Evolutionary conservation across 2,888 invertebrate genomes (phyloP).

Genomic region (Pristionchus fissidentatus): DNA sequence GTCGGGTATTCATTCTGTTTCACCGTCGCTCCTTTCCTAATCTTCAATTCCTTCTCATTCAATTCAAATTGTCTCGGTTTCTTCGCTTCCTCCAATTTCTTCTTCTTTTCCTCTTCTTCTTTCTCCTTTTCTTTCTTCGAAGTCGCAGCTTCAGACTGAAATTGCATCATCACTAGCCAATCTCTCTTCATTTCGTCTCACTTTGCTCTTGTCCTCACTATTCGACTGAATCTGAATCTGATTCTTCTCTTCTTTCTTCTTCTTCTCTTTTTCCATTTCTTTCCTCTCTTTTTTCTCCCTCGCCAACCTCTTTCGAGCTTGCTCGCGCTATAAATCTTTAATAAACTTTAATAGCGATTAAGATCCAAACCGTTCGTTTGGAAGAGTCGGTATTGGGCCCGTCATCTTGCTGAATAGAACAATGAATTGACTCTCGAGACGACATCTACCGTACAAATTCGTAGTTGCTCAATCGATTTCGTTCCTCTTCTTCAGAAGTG

Average conservation of each 20-base stretch:
- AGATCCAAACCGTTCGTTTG: background rate
- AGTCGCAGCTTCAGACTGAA: background rate
- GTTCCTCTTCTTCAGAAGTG: background rate
- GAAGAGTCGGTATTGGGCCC: background rate
- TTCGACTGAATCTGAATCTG: background rate
- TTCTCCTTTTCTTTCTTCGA: conserved; percentile 1
- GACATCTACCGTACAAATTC: too few relatives aligned
- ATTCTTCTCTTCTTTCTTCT: background rate
- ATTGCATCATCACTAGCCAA: background rate
- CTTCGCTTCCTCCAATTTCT: background rate
- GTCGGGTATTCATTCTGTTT: background rate
- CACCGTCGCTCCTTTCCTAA: background rate
- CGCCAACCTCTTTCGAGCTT: background rate
- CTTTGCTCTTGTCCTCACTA: conserved; percentile 5
- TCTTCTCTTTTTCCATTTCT: background rate
- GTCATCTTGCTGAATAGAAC: background rate
- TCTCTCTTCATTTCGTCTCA: background rate
- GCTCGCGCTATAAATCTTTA: background rate
- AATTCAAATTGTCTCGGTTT: background rate
- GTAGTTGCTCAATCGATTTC: too few relatives aligned
- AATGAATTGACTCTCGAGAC: background rate
- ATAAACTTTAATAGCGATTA: too few relatives aligned
- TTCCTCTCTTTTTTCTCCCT: background rate
- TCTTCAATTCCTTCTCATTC: conserved; percentile 22
- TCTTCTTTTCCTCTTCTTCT: background rate